Conservation (phyloP, 2,797 vertebrate species). For the Orestias chungarensis region DNA sequence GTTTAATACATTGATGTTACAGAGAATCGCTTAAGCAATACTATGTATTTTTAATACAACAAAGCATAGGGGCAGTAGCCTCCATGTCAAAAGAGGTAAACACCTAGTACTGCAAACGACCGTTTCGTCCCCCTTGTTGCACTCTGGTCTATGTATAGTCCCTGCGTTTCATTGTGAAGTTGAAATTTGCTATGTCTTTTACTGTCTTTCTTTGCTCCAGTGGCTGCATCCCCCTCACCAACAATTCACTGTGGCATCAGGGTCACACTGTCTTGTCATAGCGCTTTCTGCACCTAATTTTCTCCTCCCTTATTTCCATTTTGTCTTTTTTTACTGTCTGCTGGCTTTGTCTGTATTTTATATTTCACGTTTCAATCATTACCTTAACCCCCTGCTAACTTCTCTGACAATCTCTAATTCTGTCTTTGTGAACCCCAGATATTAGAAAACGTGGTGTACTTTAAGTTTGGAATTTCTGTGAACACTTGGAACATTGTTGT, state of each 20-base stretch:
- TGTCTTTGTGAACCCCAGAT: slow-evolving; percentile 19
- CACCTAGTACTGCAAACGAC: slow-evolving; percentile 2
- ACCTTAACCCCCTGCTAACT: slow-evolving; percentile 2
- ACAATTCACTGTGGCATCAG: slow-evolving; percentile 56
- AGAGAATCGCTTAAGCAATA: too few relatives aligned
- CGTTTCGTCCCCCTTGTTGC: neutral
- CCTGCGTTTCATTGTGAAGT: slow-evolving; percentile 30
- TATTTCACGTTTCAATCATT: slow-evolving; percentile 18
- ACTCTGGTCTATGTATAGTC: slow-evolving; percentile 1
- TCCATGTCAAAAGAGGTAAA: too few relatives aligned
- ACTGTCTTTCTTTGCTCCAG: slow-evolving; percentile 38
- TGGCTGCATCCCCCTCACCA: slow-evolving; percentile 40
- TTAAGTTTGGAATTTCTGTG: neutral
- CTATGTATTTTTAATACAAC: too few relatives aligned
- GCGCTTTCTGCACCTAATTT: slow-evolving; percentile 44
- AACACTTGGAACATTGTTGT: neutral
- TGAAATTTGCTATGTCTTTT: slow-evolving; percentile 31
- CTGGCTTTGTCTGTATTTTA: slow-evolving; percentile 14
- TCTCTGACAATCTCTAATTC: slow-evolving; percentile 1
- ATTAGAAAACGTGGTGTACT: neutral
- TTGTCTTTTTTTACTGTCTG: slow-evolving; percentile 30
- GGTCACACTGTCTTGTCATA: slow-evolving; percentile 63
- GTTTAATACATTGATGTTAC: too few relatives aligned
- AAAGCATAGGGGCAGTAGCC: too few relatives aligned
- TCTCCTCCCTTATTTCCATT: slow-evolving; percentile 21